phyloP scores from a whole-genome alignment of 2,888 invertebrate genomes.

The Mactromeris polynyma region DNA sequence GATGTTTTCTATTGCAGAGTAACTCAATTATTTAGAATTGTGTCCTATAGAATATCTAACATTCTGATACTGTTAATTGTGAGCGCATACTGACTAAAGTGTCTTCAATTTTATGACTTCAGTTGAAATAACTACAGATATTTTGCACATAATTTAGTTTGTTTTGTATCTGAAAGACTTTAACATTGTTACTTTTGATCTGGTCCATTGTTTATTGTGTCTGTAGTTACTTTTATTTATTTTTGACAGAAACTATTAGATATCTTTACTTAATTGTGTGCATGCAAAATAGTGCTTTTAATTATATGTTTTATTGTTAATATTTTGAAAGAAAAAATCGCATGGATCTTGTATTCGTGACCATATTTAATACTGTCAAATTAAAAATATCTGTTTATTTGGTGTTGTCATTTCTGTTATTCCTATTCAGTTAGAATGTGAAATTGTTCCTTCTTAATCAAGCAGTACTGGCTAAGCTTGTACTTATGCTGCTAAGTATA shows the following conservation, averaged over 20 bases:
- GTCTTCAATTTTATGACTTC: background rate
- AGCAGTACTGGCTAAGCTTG: no score
- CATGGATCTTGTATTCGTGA: background rate
- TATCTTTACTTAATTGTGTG: background rate
- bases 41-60: no score
- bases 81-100: background rate
- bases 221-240: background rate
- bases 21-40: no score
- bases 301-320: background rate
- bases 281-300: background rate
- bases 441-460: no score
- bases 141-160: background rate
- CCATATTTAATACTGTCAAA: constrained; percentile 4
- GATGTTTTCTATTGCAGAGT: no score
- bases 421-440: no score
- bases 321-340: background rate
- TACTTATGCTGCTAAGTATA: no score
- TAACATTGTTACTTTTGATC: background rate
- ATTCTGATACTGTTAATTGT: background rate
- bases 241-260: background rate
- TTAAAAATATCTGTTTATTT: background rate
- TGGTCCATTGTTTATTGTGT: background rate
- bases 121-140: no score
- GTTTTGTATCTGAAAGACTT: background rate
- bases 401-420: background rate